Conservation (phyloP, 2,113 vertebrate species). For the Chinchilla lanigera region DNA sequence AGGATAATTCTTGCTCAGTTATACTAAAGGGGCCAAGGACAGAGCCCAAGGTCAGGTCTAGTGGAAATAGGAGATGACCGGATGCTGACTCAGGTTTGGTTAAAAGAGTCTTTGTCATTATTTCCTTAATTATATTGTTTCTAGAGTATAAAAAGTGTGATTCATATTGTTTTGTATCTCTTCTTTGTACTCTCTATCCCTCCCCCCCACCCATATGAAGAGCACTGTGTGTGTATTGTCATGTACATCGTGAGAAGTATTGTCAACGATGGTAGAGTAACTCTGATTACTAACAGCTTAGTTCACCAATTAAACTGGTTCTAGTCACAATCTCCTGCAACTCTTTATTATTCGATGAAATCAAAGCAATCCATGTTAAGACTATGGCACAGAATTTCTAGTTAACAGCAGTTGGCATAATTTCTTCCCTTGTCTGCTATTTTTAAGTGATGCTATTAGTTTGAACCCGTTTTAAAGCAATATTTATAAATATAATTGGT, state of each 20-base stretch:
- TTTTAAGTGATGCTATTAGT: conserved; percentile 60
- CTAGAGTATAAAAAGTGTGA: background rate
- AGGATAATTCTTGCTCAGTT: background rate
- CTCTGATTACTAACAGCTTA: conserved; percentile 20
- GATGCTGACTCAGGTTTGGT: background rate
- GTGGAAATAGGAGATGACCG: background rate
- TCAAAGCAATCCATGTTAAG: conserved; percentile 41
- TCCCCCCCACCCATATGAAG: background rate
- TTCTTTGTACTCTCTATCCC: background rate
- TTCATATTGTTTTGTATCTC: conserved; percentile 13
- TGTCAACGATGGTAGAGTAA: background rate
- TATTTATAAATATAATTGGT: conserved; percentile 61
- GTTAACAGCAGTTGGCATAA: conserved; percentile 17
- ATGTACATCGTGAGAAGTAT: conserved; percentile 44
- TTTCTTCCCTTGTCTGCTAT: conserved; percentile 44
- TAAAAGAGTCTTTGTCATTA: background rate
- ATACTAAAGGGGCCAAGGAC: background rate
- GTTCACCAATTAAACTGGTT: conserved; percentile 1
- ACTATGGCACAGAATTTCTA: conserved; percentile 49
- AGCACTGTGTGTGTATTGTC: background rate
- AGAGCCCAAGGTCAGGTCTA: background rate
- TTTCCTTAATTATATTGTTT: background rate
- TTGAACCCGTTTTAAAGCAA: conserved; percentile 68
- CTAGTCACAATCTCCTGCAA: background rate
- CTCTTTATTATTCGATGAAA: conserved; percentile 35